Conservation (phyloP, 2,888 invertebrate genomes). For the Melieria crassipennis region DNA sequence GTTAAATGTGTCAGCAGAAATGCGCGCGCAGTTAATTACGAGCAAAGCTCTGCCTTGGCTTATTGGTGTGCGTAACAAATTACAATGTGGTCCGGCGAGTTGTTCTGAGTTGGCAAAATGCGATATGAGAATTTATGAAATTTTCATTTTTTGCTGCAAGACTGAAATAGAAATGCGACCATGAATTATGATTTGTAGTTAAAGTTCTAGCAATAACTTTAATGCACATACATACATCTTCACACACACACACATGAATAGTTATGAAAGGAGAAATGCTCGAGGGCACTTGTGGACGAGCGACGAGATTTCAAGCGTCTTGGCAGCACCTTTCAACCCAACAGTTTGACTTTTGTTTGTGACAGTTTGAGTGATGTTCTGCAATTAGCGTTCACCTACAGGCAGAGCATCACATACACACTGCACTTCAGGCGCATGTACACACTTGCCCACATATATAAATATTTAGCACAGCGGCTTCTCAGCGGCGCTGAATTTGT, state of each 20-base stretch:
- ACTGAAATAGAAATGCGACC: constrained; percentile 23
- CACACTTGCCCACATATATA: neutral
- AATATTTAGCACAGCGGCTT: no score
- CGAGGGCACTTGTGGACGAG: no score
- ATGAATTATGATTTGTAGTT: neutral
- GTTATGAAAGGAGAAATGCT: no score
- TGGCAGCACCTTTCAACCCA: no score
- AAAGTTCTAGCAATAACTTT: neutral
- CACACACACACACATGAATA: neutral
- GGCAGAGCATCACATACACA: no score
- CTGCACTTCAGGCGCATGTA: constrained; percentile 42
- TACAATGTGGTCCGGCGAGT: no score
- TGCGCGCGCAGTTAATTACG: constrained; percentile 16
- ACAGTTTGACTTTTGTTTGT: constrained; percentile 30
- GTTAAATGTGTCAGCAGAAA: constrained; percentile 36
- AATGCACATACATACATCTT: neutral
- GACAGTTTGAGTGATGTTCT: constrained; percentile 55
- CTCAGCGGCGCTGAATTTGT: no score
- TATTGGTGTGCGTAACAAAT: no score
- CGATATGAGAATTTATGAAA: constrained; percentile 4
- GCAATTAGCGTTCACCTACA: constrained; percentile 31
- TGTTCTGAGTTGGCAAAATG: neutral
- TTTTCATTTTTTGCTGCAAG: neutral
- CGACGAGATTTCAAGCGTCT: no score
- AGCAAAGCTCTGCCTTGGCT: neutral